Percentiles rank a stretch among this genome's conserved stretches.
phyloP scores from a whole-genome alignment of 1,140 invertebrate genomes.

The Manduca sexta region DNA sequence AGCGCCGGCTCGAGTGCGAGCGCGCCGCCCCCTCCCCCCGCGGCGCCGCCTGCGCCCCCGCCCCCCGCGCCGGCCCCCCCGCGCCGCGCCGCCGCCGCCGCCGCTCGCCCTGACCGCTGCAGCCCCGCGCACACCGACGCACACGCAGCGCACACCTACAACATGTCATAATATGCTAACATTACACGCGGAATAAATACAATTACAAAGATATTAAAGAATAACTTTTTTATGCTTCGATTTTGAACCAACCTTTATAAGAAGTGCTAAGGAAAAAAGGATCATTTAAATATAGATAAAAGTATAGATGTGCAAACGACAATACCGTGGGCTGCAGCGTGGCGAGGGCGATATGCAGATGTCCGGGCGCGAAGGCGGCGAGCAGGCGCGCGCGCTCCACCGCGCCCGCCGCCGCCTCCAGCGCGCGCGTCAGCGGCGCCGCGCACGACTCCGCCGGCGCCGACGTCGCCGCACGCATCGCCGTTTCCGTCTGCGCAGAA shows the following conservation, averaged over 20 bases:
- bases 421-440: conserved; percentile 41
- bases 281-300: not conserved
- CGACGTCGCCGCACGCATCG: conserved; percentile 12
- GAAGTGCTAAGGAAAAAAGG: no score
- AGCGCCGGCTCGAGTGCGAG: conserved; percentile 92
- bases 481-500: conserved; percentile 28
- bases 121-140: conserved; percentile 31
- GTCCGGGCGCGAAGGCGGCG: conserved; percentile 12
- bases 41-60: conserved; percentile 75
- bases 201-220: no score
- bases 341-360: conserved; percentile 17
- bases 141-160: no score
- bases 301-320: not conserved
- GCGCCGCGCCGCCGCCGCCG: conserved; percentile 80
- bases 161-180: no score
- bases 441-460: conserved; percentile 34
- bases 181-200: no score
- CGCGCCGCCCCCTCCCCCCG: conserved; percentile 82
- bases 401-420: conserved; percentile 33
- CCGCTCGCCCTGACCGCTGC: conserved; percentile 79
- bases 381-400: conserved; percentile 29
- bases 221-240: no score
- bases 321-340: conserved; percentile 28
- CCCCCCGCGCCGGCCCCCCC: conserved; percentile 79
- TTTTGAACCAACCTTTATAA: not conserved